A percentile compares a stretch with the other conserved stretches of the same genome.
Conservation (phyloP, 1,140 invertebrate genomes). For the Cydia amplana region DNA sequence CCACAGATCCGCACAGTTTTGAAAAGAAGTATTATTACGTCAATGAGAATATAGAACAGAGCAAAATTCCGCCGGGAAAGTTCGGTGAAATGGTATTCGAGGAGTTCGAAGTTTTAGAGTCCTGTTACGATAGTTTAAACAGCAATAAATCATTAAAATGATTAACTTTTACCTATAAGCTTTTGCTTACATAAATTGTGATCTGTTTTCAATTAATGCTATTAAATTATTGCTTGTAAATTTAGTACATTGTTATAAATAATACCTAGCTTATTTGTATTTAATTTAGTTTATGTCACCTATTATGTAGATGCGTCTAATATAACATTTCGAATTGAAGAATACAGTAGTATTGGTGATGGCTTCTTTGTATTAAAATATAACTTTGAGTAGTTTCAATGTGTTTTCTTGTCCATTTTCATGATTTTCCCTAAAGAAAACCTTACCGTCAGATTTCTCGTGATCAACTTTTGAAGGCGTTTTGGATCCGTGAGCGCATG, state of each 20-base stretch:
- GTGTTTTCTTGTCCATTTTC: constrained; percentile 40
- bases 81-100: constrained; percentile 91
- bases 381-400: constrained; percentile 45
- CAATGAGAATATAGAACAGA: constrained; percentile 75
- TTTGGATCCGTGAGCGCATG: constrained; percentile 69
- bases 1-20: constrained; percentile 59
- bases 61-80: constrained; percentile 79
- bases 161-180: constrained; percentile 48
- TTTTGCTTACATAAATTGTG: constrained; percentile 65
- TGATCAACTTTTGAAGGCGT: constrained; percentile 65
- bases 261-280: constrained; percentile 47
- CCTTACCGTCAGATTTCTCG: constrained; percentile 74
- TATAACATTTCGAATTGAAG: constrained; percentile 50
- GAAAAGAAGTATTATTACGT: constrained; percentile 78
- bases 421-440: constrained; percentile 36
- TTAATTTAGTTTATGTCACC: constrained; percentile 44
- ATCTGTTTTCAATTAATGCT: constrained; percentile 69
- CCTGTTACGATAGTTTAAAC: constrained; percentile 81
- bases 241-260: constrained; percentile 49
- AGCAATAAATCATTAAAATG: constrained; percentile 75
- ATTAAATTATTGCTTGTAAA: constrained; percentile 76
- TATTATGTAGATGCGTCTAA: constrained; percentile 42
- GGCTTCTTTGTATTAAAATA: constrained; percentile 68
- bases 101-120: constrained; percentile 86
- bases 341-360: constrained; percentile 68